Percentiles rank a stretch among this genome's conserved stretches.
Conservation (phyloP, 2,113 vertebrate genomes). For the Daphoenositta chrysoptera region DNA sequence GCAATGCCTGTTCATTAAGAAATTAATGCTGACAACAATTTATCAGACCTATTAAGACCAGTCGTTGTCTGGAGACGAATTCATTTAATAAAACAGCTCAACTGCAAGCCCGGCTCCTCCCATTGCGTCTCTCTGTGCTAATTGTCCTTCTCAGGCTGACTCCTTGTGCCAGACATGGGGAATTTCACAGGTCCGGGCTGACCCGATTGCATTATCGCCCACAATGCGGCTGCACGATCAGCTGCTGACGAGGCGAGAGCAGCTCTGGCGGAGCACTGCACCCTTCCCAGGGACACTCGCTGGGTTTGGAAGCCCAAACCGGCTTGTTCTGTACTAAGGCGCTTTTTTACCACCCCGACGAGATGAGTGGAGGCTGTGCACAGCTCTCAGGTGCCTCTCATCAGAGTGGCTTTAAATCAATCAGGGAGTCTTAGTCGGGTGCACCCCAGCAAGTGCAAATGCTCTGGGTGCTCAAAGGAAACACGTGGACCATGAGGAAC, state of each 20-base stretch:
- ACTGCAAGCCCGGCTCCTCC: not conserved
- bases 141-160: not conserved
- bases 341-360: too few relatives aligned
- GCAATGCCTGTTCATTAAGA: not conserved
- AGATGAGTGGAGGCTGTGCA: not conserved
- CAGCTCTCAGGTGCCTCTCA: accelerated
- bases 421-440: not conserved
- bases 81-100: not conserved
- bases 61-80: not conserved
- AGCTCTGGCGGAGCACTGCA: not conserved
- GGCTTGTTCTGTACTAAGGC: not conserved
- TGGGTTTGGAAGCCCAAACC: accelerated
- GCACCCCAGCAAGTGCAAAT: not conserved
- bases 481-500: accelerated
- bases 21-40: not conserved
- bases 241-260: constrained; percentile 20
- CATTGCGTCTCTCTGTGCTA: not conserved
- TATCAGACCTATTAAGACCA: not conserved
- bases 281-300: not conserved
- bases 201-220: constrained; percentile 2
- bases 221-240: not conserved
- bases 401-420: accelerated
- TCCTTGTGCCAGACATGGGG: not conserved
- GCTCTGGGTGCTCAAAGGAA: not conserved
- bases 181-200: not conserved